phyloP scores from a whole-genome alignment of 2,888 invertebrate genomes.

The Hypselothyrea guttata region DNA sequence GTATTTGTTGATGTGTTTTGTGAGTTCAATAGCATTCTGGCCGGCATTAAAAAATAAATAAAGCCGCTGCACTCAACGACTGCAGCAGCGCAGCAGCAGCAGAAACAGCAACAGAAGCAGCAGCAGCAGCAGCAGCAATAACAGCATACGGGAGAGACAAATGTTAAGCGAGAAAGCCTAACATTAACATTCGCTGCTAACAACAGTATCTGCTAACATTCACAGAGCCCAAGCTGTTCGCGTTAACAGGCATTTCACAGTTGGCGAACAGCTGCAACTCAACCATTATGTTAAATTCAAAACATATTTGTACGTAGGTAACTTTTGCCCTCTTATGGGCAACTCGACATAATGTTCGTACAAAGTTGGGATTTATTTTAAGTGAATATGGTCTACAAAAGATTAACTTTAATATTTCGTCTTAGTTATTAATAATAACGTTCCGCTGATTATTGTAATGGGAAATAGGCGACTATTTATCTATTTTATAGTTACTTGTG shows the following conservation, averaged over 20 bases:
- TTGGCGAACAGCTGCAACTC: not conserved
- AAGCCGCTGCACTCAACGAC: conserved; percentile 42
- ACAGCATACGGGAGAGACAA: not conserved
- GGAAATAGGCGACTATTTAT: too few species aligned
- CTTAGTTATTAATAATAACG: too few species aligned
- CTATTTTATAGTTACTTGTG: too few species aligned
- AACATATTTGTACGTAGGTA: too few species aligned
- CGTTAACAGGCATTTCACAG: conserved; percentile 2
- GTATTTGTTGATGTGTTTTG: conserved; percentile 28
- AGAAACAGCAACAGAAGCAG: conserved; percentile 7
- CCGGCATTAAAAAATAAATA: conserved; percentile 70
- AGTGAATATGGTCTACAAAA: too few species aligned
- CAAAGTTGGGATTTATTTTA: too few species aligned
- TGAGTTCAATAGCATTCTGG: conserved; percentile 74
- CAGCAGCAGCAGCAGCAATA: conserved; percentile 8
- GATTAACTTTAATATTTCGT: too few species aligned
- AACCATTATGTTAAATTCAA: too few species aligned
- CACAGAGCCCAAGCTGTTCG: conserved; percentile 46
- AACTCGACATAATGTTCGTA: too few species aligned
- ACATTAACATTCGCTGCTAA: conserved; percentile 37
- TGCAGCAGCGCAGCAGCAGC: conserved; percentile 13
- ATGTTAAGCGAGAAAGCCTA: conserved; percentile 1
- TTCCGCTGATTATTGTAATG: too few species aligned
- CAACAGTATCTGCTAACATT: conserved; percentile 24
- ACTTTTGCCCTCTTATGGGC: too few species aligned